A percentile compares a stretch with the other conserved stretches of the same genome.
Conservation (phyloP, 2,797 vertebrate genomes). For the Erethizon dorsatum region DNA sequence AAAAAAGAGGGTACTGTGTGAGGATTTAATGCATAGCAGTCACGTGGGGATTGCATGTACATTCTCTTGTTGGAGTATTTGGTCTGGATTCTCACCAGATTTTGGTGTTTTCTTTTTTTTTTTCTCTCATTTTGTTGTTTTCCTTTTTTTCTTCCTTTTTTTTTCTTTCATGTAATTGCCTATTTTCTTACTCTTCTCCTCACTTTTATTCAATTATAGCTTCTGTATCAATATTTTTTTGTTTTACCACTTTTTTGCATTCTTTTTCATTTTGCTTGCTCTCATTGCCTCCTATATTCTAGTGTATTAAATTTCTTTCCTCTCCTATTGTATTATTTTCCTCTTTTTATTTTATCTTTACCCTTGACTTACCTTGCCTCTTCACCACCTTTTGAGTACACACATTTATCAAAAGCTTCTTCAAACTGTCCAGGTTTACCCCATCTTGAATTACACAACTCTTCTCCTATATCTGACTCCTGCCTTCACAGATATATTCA, state of each 20-base stretch:
- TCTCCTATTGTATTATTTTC: not conserved
- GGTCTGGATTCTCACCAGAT: not conserved
- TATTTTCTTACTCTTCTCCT: not conserved
- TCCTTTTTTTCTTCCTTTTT: not conserved
- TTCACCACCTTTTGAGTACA: not conserved
- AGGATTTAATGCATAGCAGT: not conserved
- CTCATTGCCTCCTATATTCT: too few relatives aligned
- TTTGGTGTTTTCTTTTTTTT: too few relatives aligned
- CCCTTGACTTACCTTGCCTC: not conserved
- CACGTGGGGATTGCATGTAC: not conserved
- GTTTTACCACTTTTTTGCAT: not conserved
- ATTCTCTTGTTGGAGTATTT: not conserved
- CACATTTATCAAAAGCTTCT: not conserved
- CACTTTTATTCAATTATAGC: not conserved
- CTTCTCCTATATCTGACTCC: not conserved
- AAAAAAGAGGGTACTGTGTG: not conserved
- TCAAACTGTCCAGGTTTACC: not conserved
- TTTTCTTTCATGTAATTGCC: not conserved
- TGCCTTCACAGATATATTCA: not conserved
- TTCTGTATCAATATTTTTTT: not conserved
- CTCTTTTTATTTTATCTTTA: not conserved
- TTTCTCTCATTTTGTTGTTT: not conserved
- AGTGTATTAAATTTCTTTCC: not conserved
- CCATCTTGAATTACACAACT: not conserved
- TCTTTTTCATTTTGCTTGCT: not conserved